Evolutionary conservation across 1,140 invertebrate genomes (phyloP), one percentile per base, ranked within the genome.

Genomic region (Melitaea cinxia): DNA sequence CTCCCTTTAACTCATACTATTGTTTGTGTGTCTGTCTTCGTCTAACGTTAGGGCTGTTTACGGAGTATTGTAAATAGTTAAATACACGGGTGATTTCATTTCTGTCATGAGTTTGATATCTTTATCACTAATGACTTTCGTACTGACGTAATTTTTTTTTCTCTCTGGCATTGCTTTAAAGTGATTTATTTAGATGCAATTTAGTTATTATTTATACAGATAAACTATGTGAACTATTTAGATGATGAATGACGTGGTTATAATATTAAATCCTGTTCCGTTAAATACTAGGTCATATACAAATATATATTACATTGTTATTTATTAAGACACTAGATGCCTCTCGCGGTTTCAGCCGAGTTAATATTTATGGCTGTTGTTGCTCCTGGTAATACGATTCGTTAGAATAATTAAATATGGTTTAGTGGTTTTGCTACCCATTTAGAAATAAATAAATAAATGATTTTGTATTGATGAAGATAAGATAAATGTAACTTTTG

Each of bases 61-160:
- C 78, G 74, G 55, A 30, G 70, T 53, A 66, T 30, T 68, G 63
- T 75, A 84, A 57, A 58, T 49, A 58, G 56, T 58, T 87, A 86
- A 89, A 89, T 88, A 86, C 77, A 82, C 70, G 75, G 69, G 81
- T 89, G 85, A 89, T 83, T 87, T 88, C 85, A 89, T 87, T 73
- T 71, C 69, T 68, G 71, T 73, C 52, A 42, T 42, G 37, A 47
- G 61, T 61, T 53, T 53, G 42, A 65, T 47, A 21, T 54, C 23
- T 55, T 67, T 75, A 64, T 68, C 69, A 49, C 59, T 67, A 52
- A 47, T 63, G 66, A 68, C 35, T 68, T 58, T 64, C 52, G 54
- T 57, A 70, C 59, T 62, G 59, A 58, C 35, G 64, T 39, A 54
- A 33, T 58, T 68, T 58, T 59, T 50, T 67, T 63, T 62, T 66